Base-by-base conservation (phyloP, 2,888 invertebrate genomes). In the Lepidocyrtoides sp. region DNA sequence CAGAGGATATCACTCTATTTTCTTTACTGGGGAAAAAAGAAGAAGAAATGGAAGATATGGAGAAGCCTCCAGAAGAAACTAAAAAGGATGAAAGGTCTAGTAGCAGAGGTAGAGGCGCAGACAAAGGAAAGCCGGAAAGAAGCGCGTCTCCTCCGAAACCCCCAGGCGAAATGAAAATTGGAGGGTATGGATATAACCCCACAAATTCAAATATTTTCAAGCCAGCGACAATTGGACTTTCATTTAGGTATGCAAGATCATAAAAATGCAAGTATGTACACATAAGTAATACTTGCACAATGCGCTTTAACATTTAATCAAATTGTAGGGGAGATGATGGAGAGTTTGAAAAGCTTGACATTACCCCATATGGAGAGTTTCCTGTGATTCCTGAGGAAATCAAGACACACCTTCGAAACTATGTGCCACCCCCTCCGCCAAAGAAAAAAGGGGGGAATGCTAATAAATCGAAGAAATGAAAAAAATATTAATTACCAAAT, bases 381-480 rank as follows among this genome's bases (percentile, higher is more conserved):
- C 87, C 90, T 2, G 84, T 83, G 2, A 92, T 92, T 57, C 92
- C 92, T 2, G 92, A 92, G 20, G 81, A 48, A 36, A 90, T 92
- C 20, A 90, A 88, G 63, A 86, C 79, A 66, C 87, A 90, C 26
- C 69, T 92, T 1, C 48, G 92, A 48, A 92, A 92, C 44, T 92
- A 92, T 48, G 87, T 86, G 10, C 91, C 91, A 7, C 86, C 91
- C 0, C 86, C 90, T 2, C 90, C 91, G 0, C 83, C 91, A 17
- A 54, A 79, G 1, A 54, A 26, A 17, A 51, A 54, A n/a, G n/a
- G n/a, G n/a, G n/a, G n/a, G 0, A 48, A 48, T 48, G 4, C 51
- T 8, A 63, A 69, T 63, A 83, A 66, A 66, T 54, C n/a, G n/a
- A n/a, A n/a, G n/a, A n/a, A n/a, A n/a, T n/a, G n/a, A n/a, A n/a